Conservation (phyloP, 2,888 invertebrate species). For the Leptothorax acervorum region DNA sequence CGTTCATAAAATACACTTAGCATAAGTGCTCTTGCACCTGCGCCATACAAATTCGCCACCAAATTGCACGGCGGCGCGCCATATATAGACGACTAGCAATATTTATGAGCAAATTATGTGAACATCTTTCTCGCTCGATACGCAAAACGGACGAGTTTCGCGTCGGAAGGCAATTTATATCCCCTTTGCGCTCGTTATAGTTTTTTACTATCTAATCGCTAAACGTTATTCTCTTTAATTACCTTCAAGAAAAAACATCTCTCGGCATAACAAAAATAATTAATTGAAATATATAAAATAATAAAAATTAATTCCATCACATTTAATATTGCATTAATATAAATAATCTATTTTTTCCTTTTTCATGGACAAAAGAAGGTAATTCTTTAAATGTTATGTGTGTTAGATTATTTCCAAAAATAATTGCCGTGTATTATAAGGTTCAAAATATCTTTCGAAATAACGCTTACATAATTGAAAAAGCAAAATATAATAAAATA, state of each 20-base stretch:
- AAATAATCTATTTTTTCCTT: neutral
- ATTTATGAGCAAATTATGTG: slow-evolving; percentile 72
- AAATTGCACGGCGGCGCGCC: slow-evolving; percentile 57
- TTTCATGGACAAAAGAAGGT: neutral
- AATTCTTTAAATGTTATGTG: neutral
- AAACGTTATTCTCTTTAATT: slow-evolving; percentile 3
- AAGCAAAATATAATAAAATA: neutral
- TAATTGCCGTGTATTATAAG: neutral
- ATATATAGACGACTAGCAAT: slow-evolving; percentile 47
- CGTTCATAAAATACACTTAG: slow-evolving; percentile 61
- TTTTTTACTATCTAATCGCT: slow-evolving; percentile 51
- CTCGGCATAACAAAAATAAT: neutral
- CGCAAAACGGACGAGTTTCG: slow-evolving; percentile 51
- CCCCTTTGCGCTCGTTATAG: slow-evolving; percentile 10
- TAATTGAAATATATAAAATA: neutral
- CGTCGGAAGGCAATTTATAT: slow-evolving; percentile 49
- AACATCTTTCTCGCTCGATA: slow-evolving; percentile 61
- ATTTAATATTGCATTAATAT: neutral
- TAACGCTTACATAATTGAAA: neutral
- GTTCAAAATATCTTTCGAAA: neutral
- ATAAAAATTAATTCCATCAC: neutral
- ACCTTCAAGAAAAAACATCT: neutral
- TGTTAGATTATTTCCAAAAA: neutral
- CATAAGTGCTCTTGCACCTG: slow-evolving; percentile 63
- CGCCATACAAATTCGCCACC: slow-evolving; percentile 64